Conservation (phyloP, 2,113 vertebrate genomes). For the Calyptomena viridis region DNA sequence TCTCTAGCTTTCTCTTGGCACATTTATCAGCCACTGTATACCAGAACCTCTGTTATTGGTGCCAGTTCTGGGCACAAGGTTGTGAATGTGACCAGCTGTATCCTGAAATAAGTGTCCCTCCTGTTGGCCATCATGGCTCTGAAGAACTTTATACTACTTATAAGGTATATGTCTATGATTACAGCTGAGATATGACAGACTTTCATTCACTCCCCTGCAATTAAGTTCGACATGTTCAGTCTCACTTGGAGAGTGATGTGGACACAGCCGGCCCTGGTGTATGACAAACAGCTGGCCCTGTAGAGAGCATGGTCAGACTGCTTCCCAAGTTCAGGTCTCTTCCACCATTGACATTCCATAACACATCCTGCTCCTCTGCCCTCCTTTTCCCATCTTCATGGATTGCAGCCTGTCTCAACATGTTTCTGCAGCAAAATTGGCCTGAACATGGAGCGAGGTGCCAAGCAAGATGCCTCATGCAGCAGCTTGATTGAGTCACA, state of each 20-base stretch:
- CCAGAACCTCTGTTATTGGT: background rate
- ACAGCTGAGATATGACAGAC: background rate
- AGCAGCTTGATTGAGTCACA: background rate
- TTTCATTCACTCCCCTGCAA: background rate
- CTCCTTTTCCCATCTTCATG: background rate
- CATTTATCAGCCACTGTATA: background rate
- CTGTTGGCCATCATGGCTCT: background rate
- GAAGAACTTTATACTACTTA: background rate
- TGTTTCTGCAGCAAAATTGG: background rate
- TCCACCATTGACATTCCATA: background rate
- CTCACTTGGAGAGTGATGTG: background rate
- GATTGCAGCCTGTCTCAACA: background rate
- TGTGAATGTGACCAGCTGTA: background rate
- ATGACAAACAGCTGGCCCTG: background rate
- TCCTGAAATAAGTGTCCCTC: background rate
- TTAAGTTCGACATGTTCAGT: background rate
- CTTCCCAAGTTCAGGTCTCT: background rate
- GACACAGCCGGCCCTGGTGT: background rate
- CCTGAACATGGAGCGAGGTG: accelerated
- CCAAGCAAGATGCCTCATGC: background rate
- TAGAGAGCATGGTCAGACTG: background rate
- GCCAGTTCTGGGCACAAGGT: background rate
- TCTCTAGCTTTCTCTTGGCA: background rate
- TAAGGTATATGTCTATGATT: background rate
- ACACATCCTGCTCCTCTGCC: background rate